Evolutionary conservation across 2,113 vertebrate genomes (phyloP), one percentile per base, ranked within the genome.

Genomic region (Catharus minimus): DNA sequence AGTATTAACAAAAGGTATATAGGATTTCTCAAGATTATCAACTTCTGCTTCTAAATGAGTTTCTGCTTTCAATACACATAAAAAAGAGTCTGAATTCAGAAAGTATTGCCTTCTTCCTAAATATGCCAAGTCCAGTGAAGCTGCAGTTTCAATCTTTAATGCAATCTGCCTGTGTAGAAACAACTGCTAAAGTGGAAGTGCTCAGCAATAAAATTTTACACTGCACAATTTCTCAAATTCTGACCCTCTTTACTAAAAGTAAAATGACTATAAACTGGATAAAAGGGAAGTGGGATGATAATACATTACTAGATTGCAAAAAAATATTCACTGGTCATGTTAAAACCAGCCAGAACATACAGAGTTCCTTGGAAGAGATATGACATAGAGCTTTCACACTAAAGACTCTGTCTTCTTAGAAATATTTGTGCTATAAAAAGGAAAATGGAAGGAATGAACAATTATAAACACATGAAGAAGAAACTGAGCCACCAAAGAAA

Each of bases 141-240:
- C 23, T 74, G 60, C 18, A 58, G 14, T 88, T 94, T 96, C 68
- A 93, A 17, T 74, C 36, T 89, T 93, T 65, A 71, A 62, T 39
- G 75, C 21, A 53, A 76, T 61, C 43, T 55, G 38, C 17, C 56
- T 44, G 24, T 74, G 36, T 19, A 74, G 69, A 93, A 91, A 80
- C 43, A 82, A 82, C 27, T 62, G 26, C 21, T 92, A 56, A 79
- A 86, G 65, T 26, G 28, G 33, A 52, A 82, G 32, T 81, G 64
- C 33, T 49, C 19, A 7, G 43, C 71, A 58, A 68, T 7, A 84
- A 84, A 89, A 62, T 46, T 80, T 90, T 77, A 88, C 49, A 43
- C 12, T 28, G 26, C 26, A 53, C 19, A 79, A 20, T 47, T 79
- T 68, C 24, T 66, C 47, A 57, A 62, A 74, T 76, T 53, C 73